A percentile compares a stretch with the other conserved stretches of the same genome.
Conservation (phyloP, 2,888 invertebrate species). For the Drosophila neotestacea region DNA sequence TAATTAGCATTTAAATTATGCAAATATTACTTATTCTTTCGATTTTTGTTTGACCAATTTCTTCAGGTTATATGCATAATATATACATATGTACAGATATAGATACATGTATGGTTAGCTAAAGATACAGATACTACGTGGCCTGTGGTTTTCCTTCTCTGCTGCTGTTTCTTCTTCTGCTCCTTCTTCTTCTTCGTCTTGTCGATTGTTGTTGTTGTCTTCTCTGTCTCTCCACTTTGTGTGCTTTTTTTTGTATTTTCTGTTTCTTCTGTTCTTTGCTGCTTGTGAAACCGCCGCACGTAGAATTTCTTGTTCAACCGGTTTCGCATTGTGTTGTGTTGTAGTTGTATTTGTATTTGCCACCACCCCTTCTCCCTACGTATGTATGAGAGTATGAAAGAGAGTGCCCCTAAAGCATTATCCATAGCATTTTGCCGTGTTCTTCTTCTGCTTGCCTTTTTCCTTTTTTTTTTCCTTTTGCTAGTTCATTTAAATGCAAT, state of each 20-base stretch:
- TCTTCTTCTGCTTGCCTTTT: background rate
- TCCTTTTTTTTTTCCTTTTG: slow-evolving; percentile 5
- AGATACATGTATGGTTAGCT: background rate
- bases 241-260: slow-evolving; percentile 17
- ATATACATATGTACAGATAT: slow-evolving; percentile 29
- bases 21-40: slow-evolving; percentile 63
- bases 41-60: slow-evolving; percentile 29
- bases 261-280: background rate
- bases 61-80: slow-evolving; percentile 29
- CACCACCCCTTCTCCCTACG: slow-evolving; percentile 9
- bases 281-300: slow-evolving; percentile 47
- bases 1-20: slow-evolving; percentile 78
- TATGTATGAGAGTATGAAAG: background rate
- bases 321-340: slow-evolving; percentile 44
- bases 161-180: background rate
- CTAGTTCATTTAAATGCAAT: slow-evolving; percentile 57
- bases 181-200: slow-evolving; percentile 12
- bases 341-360: no score
- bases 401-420: slow-evolving; percentile 8
- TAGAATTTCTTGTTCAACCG: slow-evolving; percentile 69
- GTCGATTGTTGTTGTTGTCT: slow-evolving; percentile 6
- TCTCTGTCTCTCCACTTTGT: slow-evolving; percentile 5
- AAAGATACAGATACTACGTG: slow-evolving; percentile 30
- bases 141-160: slow-evolving; percentile 48
- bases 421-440: slow-evolving; percentile 17